phyloP scores from a whole-genome alignment of 1,140 invertebrate genomes.

The Druon quercuslanigerum region DNA sequence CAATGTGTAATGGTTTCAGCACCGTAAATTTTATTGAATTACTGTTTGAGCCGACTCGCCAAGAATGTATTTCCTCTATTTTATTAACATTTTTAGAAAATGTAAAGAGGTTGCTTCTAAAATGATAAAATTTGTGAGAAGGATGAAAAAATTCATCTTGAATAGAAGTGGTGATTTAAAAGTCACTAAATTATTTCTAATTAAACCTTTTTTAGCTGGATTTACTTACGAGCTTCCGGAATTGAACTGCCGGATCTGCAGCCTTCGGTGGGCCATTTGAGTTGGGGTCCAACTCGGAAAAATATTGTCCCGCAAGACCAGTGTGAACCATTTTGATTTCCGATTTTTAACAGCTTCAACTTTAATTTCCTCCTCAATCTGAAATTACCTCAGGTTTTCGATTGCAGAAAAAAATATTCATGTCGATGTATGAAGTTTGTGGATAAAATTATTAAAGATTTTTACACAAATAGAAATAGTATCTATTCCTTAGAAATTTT shows the following conservation, averaged over 20 bases:
- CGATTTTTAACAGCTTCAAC: not conserved
- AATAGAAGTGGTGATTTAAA: too few species aligned
- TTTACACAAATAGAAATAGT: not conserved
- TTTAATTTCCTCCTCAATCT: slow-evolving; percentile 13
- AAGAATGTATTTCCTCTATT: too few species aligned
- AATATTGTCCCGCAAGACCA: slow-evolving; percentile 58
- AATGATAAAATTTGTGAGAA: too few species aligned
- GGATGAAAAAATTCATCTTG: too few species aligned
- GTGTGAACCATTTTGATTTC: slow-evolving; percentile 53
- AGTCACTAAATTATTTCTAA: too few species aligned
- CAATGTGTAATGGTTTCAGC: not conserved
- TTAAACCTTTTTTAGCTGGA: too few species aligned
- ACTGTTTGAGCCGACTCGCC: not conserved
- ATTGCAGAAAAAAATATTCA: not conserved
- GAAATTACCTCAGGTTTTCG: not conserved
- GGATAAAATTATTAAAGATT: not conserved
- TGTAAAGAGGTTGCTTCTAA: too few species aligned
- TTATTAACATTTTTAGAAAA: too few species aligned
- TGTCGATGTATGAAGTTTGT: not conserved
- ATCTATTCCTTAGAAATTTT: too few species aligned
- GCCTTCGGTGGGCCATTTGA: slow-evolving; percentile 50
- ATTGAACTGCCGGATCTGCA: slow-evolving; percentile 54
- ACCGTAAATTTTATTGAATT: slow-evolving; percentile 21
- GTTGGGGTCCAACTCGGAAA: slow-evolving; percentile 59
- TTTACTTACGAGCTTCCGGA: slow-evolving; percentile 61